Percentiles rank a stretch among this genome's conserved stretches.
Conservation (phyloP, 2,888 invertebrate genomes). For the Epicampocera succincta region DNA sequence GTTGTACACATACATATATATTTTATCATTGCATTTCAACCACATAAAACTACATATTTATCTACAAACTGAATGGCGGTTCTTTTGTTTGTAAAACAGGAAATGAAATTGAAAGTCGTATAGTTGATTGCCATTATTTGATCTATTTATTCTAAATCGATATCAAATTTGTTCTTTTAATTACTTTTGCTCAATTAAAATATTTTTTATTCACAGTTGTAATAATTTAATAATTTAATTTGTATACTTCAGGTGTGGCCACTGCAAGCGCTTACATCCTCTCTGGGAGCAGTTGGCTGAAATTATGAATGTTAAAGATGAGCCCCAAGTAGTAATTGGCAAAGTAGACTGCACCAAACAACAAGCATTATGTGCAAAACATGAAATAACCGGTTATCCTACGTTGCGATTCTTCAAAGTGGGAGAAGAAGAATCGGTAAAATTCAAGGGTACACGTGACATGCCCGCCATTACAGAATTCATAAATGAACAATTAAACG, state of each 20-base stretch:
- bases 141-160: too few relatives aligned
- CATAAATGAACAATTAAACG: constrained; percentile 87
- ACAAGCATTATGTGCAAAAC: constrained; percentile 87
- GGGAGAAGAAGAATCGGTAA: constrained; percentile 86
- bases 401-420: constrained; percentile 90
- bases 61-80: too few relatives aligned
- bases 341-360: constrained; percentile 93
- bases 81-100: too few relatives aligned
- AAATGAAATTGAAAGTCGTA: too few relatives aligned
- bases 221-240: not conserved
- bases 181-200: too few relatives aligned
- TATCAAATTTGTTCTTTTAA: too few relatives aligned
- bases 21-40: too few relatives aligned
- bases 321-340: constrained; percentile 86
- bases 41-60: too few relatives aligned
- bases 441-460: constrained; percentile 90
- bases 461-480: constrained; percentile 89
- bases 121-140: too few relatives aligned
- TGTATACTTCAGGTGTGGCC: constrained; percentile 87
- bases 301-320: constrained; percentile 85
- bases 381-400: constrained; percentile 91
- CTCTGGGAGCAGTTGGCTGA: constrained; percentile 92
- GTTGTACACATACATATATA: too few relatives aligned
- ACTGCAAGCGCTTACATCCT: constrained; percentile 91
- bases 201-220: too few relatives aligned